Percentiles rank a stretch among this genome's conserved stretches.
Conservation (phyloP, 2,797 vertebrate species). For the Hippoglossus hippoglossus region DNA sequence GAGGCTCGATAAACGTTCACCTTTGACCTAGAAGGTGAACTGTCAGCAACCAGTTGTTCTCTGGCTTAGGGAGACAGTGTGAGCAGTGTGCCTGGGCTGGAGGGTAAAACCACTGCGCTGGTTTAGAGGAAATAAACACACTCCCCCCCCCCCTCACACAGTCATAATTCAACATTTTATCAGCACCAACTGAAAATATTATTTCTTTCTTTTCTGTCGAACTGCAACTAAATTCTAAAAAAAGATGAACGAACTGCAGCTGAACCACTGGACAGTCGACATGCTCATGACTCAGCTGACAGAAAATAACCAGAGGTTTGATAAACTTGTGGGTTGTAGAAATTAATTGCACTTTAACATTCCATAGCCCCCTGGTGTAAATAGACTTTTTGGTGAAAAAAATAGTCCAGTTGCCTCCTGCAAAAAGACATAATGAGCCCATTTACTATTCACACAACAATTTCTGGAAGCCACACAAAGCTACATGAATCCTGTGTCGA, state of each 20-base stretch:
- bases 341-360: slow-evolving; percentile 41
- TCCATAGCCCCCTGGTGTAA: slow-evolving; percentile 1
- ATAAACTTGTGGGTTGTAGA: slow-evolving; percentile 10
- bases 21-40: slow-evolving; percentile 51
- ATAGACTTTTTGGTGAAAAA: slow-evolving; percentile 39
- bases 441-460: slow-evolving; percentile 19
- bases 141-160: background rate
- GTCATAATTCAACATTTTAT: slow-evolving; percentile 12
- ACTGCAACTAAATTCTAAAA: background rate
- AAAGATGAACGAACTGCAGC: background rate
- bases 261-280: slow-evolving; percentile 1
- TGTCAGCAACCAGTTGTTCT: slow-evolving; percentile 31
- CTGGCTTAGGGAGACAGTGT: slow-evolving; percentile 34
- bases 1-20: slow-evolving; percentile 30
- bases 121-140: too few relatives aligned
- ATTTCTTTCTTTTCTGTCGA: background rate
- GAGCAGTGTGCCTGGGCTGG: background rate
- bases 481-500: slow-evolving; percentile 30
- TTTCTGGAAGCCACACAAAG: background rate
- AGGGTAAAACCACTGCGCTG: background rate
- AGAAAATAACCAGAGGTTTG: slow-evolving; percentile 38
- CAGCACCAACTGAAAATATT: background rate
- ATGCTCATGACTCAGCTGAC: background rate
- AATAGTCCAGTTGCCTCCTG: slow-evolving; percentile 28
- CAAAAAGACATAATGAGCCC: slow-evolving; percentile 33